Conservation (phyloP, 2,113 vertebrate species). For the Panurus biarmicus region DNA sequence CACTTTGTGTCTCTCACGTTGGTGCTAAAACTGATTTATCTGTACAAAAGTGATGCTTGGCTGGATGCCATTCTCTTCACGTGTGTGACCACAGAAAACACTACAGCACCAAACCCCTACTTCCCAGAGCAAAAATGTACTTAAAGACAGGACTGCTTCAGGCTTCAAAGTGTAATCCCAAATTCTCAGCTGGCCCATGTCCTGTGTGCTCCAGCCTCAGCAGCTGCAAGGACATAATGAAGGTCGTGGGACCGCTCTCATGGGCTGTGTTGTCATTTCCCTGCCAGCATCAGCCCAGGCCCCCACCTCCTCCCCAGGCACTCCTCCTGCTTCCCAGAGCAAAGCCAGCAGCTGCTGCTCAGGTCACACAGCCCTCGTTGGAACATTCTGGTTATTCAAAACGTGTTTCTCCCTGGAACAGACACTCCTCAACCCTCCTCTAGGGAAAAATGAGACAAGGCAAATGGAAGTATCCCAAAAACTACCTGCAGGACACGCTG, state of each 20-base stretch:
- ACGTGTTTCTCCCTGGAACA: neutral
- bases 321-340: neutral
- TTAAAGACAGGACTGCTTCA: neutral
- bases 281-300: rapidly evolving
- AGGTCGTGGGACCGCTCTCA: rapidly evolving
- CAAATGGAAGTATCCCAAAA: neutral
- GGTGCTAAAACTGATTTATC: neutral
- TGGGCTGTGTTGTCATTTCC: neutral
- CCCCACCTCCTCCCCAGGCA: neutral
- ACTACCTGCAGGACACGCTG: rapidly evolving
- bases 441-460: neutral
- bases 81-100: neutral
- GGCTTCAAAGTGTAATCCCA: neutral
- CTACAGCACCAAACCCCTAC: neutral
- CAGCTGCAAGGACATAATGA: neutral
- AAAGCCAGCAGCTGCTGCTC: neutral
- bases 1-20: neutral
- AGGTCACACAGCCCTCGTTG: neutral
- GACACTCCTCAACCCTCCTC: neutral
- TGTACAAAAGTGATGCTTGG: neutral
- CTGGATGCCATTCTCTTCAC: neutral
- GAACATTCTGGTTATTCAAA: neutral
- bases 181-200: neutral
- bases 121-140: neutral
- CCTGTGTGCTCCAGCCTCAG: neutral